Base-by-base conservation (phyloP, 1,140 invertebrate species). In the Brachionus calyciflorus region DNA sequence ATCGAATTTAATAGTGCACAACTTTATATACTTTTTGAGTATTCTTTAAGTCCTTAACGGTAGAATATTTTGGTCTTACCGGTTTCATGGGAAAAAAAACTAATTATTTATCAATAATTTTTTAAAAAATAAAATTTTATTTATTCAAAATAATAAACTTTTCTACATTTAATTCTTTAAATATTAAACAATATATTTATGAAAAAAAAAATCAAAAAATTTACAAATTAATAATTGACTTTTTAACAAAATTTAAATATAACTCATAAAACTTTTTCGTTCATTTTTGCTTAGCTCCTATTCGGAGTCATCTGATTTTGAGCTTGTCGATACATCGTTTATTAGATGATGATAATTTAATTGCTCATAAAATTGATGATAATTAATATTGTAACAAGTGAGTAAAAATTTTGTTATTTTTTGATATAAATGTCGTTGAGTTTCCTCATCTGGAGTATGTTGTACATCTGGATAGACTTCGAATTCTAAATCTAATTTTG, bases 381-480 rank as follows among this genome's bases (percentile, higher is more conserved):
- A 65, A 44, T 65, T 14, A 7, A 65, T 44, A 26, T 46, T 41
- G 44, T 44, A 65, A n/a, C 69, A 73, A 21, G 6, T 17, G 7
- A 73, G 69, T 24, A 73, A 40, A 73, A 73, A 73, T 55, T 55
- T 49, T n/a, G 44, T 21, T 12, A 73, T 73, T 51, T 49, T 30
- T 24, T 73, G 46, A 40, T 73, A 73, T 21, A 73, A 55, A 49
- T 49, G 24, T 49, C 17, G 69, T 30, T 73, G 69, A 33, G 51
- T 55, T 33, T 49, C 30, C 12, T 51, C 46, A 41, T 73, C 69
- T 10, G 69, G 69, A 28, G 69, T 73, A 24, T 73, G 69, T 41
- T 48, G 46, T 21, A 73, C 28, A 41, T 73, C 51, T 10, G 69
- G 69, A 73, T 73, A 73, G 2, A 73, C 69, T 24, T 73, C 69